Base-by-base conservation (phyloP, 2,797 vertebrate genomes). In the Poecilia gillii region DNA sequence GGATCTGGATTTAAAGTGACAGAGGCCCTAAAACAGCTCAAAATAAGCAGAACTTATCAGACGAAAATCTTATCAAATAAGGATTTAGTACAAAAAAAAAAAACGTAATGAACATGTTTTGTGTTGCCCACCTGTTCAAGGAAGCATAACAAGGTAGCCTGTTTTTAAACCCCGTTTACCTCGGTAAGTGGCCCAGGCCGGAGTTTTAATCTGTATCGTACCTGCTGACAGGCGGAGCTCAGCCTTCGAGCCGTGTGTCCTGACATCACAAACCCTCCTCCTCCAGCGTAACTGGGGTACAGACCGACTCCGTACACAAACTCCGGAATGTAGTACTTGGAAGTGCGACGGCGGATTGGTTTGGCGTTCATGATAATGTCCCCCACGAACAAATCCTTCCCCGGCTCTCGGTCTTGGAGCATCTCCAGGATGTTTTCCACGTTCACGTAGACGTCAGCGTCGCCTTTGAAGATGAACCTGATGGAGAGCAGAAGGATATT, bases 291-390 rank as follows among this genome's bases (percentile, higher is more conserved):
- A 12, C 96, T 95, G 0, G 99, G 99, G 68, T 99, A 99, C 75
- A 96, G 86, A 0, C 94, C 95, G 1, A 96, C 96, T 13, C 98
- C 98, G 0, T 99, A 99, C 87, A 99, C 93, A 5, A 95, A 96
- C 91, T 98, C 96, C 0, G 98, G 99, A 55, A 99, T 97, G 2
- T 95, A 99, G 87, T 99, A 99, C 81, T 99, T 99, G 93, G 98
- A 99, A 74, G 91, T 94, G 3, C 77, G 96, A 0, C 87, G 90
- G 0, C 98, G 96, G 77, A 99, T 99, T 1, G 98, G 99, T 46
- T 94, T 97, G 0, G 99, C 98, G 0, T 98, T 94, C 81, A 97
- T 84, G 43, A 99, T 99, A 85, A 99, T 99, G 59, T 99, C 98
- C 0, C 99, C 99, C 0, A 98, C 96, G 53, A 99, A 98, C 75